A percentile compares a stretch with the other conserved stretches of the same genome.
Conservation (phyloP, 2,113 vertebrate genomes). For the Archocentrus centrarchus region DNA sequence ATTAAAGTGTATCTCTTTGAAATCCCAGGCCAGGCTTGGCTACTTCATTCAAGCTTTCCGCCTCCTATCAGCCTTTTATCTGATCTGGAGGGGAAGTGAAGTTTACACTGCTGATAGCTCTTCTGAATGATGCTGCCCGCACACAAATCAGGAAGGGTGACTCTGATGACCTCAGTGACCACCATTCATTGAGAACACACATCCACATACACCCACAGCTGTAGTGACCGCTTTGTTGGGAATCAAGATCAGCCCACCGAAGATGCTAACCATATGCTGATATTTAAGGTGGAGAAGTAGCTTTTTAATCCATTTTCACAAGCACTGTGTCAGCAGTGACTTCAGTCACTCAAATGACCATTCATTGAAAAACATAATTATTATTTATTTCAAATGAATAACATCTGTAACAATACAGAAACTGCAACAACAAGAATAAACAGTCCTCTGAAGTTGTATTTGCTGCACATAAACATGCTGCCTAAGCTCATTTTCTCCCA, state of each 20-base stretch:
- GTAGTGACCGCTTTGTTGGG: conserved; percentile 54
- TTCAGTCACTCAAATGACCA: conserved; percentile 25
- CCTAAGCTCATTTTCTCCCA: conserved; percentile 8
- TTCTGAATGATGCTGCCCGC: conserved; percentile 65
- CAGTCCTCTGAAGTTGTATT: conserved; percentile 19
- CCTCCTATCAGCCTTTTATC: conserved; percentile 71
- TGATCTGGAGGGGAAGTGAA: conserved; percentile 79
- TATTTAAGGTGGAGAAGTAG: not conserved
- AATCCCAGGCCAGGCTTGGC: conserved; percentile 63
- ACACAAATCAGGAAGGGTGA: conserved; percentile 65
- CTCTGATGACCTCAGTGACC: conserved; percentile 69
- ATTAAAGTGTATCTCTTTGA: conserved; percentile 72
- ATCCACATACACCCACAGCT: conserved; percentile 36
- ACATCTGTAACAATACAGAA: conserved; percentile 9
- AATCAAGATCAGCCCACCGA: conserved; percentile 39
- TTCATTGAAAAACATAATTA: conserved; percentile 14
- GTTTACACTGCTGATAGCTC: conserved; percentile 78
- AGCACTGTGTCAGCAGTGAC: not conserved
- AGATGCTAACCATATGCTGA: conserved; percentile 16
- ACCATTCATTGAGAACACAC: conserved; percentile 62
- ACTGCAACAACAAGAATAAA: conserved; percentile 21
- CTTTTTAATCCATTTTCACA: conserved; percentile 10
- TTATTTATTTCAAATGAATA: conserved; percentile 28
- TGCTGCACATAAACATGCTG: conserved; percentile 38
- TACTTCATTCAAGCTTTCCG: conserved; percentile 79